Conservation (phyloP, 2,888 invertebrate species). For the Leptura quadrifasciata region DNA sequence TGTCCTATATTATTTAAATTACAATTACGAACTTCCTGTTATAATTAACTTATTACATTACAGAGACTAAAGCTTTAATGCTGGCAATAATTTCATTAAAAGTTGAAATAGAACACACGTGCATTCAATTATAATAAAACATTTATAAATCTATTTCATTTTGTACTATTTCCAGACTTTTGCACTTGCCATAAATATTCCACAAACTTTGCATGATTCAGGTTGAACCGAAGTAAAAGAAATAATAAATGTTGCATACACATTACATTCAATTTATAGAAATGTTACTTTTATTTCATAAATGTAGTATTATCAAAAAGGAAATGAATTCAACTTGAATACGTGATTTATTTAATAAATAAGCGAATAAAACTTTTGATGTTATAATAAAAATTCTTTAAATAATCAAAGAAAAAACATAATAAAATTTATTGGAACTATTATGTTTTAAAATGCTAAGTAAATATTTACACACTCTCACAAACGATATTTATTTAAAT, state of each 20-base stretch:
- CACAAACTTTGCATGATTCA: slow-evolving; percentile 59
- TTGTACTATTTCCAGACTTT: slow-evolving; percentile 67
- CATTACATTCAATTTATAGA: slow-evolving; percentile 43
- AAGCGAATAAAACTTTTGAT: slow-evolving; percentile 62
- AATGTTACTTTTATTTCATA: slow-evolving; percentile 23
- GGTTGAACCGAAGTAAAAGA: slow-evolving; percentile 46
- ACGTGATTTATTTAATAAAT: slow-evolving; percentile 60
- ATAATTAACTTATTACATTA: slow-evolving; percentile 73
- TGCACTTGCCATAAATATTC: slow-evolving; percentile 66
- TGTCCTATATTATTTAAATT: slow-evolving; percentile 73
- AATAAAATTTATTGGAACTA: slow-evolving; percentile 65
- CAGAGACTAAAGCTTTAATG: slow-evolving; percentile 71
- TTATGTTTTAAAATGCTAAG: slow-evolving; percentile 64
- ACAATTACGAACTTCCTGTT: slow-evolving; percentile 72
- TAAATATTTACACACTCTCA: slow-evolving; percentile 64
- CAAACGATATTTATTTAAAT: slow-evolving; percentile 64
- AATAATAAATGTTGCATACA: slow-evolving; percentile 43
- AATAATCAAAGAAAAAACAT: slow-evolving; percentile 65
- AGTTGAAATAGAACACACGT: slow-evolving; percentile 71
- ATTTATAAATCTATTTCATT: slow-evolving; percentile 71
- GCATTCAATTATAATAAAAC: slow-evolving; percentile 72
- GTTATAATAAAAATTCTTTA: slow-evolving; percentile 63
- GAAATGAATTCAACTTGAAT: slow-evolving; percentile 35
- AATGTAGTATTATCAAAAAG: slow-evolving; percentile 40
- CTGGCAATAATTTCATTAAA: slow-evolving; percentile 72